Conservation (phyloP, 2,888 invertebrate species). For the Brachyptera risi region DNA sequence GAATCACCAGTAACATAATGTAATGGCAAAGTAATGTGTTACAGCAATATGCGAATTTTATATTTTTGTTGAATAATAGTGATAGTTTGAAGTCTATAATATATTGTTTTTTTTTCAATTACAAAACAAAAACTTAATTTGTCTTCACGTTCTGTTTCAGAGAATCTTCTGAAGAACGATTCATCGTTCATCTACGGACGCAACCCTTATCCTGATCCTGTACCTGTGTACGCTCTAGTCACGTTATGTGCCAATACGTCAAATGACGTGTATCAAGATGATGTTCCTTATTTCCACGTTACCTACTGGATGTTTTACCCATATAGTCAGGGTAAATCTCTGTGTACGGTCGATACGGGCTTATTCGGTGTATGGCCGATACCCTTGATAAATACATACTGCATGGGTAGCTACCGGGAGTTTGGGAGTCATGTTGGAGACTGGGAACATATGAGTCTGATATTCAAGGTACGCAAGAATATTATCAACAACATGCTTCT, state of each 20-base stretch:
- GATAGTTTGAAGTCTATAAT: too few species aligned
- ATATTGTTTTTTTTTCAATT: too few species aligned
- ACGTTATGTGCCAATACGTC: slow-evolving; percentile 44
- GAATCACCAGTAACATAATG: too few species aligned
- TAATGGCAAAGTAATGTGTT: too few species aligned
- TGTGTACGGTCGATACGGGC: slow-evolving; percentile 48
- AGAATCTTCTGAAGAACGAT: slow-evolving; percentile 44
- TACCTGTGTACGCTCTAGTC: slow-evolving; percentile 57
- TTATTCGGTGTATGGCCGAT: slow-evolving; percentile 57
- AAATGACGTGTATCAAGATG: not conserved
- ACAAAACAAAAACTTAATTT: too few species aligned
- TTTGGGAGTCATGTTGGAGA: slow-evolving; percentile 64
- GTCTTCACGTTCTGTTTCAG: too few species aligned
- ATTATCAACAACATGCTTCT: not conserved
- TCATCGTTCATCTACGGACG: slow-evolving; percentile 58
- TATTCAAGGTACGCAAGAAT: slow-evolving; percentile 47
- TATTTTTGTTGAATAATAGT: too few species aligned
- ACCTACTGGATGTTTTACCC: slow-evolving; percentile 70
- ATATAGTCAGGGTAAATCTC: slow-evolving; percentile 58
- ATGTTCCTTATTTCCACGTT: slow-evolving; percentile 52
- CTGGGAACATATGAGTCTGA: slow-evolving; percentile 63
- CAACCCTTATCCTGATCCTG: slow-evolving; percentile 46
- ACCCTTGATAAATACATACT: slow-evolving; percentile 54
- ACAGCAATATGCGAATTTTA: too few species aligned
- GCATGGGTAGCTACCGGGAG: slow-evolving; percentile 54